These are phyloP conservation scores for Triplophysa bombifrons DNA, from an alignment of 2,797 vertebrate species.

Conservation along the genomic window DNA sequence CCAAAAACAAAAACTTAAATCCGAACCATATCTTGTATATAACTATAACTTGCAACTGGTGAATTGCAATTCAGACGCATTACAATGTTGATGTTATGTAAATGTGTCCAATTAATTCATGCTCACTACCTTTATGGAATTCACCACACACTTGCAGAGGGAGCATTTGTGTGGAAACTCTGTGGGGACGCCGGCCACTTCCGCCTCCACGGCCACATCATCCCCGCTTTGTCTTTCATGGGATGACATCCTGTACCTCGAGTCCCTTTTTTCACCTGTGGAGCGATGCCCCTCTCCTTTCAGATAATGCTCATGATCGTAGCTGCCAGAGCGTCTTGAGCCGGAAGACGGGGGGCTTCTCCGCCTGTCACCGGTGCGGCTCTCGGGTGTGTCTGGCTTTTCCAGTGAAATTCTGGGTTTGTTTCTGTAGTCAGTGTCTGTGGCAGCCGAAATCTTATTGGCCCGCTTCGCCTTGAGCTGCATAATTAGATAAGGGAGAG, in stretches of 20 bases:
- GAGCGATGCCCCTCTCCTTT: constrained; percentile 43
- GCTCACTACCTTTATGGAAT: constrained; percentile 46
- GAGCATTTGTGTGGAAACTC: constrained; percentile 43
- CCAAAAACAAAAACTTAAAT: too few species aligned
- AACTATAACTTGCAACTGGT: too few species aligned
- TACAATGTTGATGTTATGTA: not conserved
- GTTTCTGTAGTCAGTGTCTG: constrained; percentile 28
- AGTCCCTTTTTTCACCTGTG: constrained; percentile 41
- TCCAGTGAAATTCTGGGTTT: not conserved
- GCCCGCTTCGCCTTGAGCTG: constrained; percentile 60
- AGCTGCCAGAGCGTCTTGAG: constrained; percentile 30
- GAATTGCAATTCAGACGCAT: too few species aligned
- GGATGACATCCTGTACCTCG: constrained; percentile 46
- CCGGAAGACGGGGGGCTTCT: constrained; percentile 26
- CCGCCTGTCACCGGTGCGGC: constrained; percentile 5
- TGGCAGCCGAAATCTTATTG: not conserved
- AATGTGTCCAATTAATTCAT: not conserved
- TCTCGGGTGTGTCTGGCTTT: constrained; percentile 16
- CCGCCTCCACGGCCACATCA: not conserved
- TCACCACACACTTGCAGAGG: constrained; percentile 50
- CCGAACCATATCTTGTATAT: too few species aligned
- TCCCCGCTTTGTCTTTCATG: constrained; percentile 43
- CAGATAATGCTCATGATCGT: constrained; percentile 37
- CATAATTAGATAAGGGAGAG: constrained; percentile 74
- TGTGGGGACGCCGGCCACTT: constrained; percentile 46